phyloP scores from a whole-genome alignment of 2,113 vertebrate genomes.

The Xenopus borealis region DNA sequence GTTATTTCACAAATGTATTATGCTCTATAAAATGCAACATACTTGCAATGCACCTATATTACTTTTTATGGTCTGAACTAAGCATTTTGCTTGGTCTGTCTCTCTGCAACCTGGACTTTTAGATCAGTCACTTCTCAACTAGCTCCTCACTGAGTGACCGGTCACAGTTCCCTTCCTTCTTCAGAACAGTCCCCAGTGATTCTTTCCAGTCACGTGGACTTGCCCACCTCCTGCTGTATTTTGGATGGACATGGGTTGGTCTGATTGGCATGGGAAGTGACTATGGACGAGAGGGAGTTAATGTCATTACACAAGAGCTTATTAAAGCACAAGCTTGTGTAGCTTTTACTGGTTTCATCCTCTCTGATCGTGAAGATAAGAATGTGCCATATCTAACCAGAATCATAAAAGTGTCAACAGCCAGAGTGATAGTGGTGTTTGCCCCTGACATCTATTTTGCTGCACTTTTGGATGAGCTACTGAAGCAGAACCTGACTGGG shows the following conservation, averaged over 20 bases:
- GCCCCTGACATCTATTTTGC: constrained; percentile 54
- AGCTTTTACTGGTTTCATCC: constrained; percentile 50
- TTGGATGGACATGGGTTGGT: constrained; percentile 44
- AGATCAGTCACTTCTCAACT: constrained; percentile 25
- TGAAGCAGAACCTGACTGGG: constrained; percentile 51
- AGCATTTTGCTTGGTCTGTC: too few relatives aligned
- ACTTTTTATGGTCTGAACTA: too few relatives aligned
- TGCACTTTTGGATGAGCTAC: constrained; percentile 51
- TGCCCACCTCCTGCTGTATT: constrained; percentile 13
- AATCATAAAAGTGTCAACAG: constrained; percentile 49
- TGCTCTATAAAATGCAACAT: too few relatives aligned
- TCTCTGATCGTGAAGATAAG: constrained; percentile 41
- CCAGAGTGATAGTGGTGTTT: constrained; percentile 51
- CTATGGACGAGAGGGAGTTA: constrained; percentile 50
- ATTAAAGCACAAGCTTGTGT: constrained; percentile 48
- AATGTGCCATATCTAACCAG: constrained; percentile 46
- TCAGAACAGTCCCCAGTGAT: constrained; percentile 25
- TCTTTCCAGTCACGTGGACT: constrained; percentile 14
- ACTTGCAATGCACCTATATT: too few relatives aligned
- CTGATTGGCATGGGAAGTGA: constrained; percentile 49
- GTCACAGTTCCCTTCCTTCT: constrained; percentile 24
- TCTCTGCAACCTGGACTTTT: too few relatives aligned
- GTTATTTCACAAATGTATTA: too few relatives aligned
- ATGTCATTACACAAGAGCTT: constrained; percentile 51
- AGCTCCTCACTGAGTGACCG: constrained; percentile 14